phyloP scores from a whole-genome alignment of 2,113 vertebrate species.

The Brachyhypopomus gauderio region DNA sequence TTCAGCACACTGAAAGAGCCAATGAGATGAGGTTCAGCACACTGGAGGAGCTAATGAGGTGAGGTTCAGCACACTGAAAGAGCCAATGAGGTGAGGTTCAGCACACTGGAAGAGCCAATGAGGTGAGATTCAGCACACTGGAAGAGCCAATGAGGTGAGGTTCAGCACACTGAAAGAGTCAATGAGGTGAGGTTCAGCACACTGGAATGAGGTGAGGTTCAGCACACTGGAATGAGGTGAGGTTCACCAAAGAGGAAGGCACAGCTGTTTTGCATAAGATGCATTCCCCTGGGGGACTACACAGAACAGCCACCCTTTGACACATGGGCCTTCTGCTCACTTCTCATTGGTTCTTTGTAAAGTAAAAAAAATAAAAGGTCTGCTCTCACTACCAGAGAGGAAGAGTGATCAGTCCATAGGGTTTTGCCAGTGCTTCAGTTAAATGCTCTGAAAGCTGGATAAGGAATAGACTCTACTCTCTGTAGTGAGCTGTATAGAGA shows the following conservation, averaged over 20 bases:
- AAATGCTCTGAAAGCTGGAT: conserved; percentile 1
- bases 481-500: conserved; percentile 46
- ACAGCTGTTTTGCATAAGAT: conserved; percentile 65
- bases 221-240: conserved; percentile 47
- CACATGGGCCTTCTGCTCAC: background rate
- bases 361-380: background rate
- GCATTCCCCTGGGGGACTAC: conserved; percentile 3
- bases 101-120: conserved; percentile 31
- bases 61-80: background rate
- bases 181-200: conserved; percentile 3
- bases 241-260: conserved; percentile 63
- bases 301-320: conserved; percentile 4
- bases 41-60: no score
- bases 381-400: background rate
- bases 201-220: conserved; percentile 46
- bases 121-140: conserved; percentile 52
- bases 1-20: no score
- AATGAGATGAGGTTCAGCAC: conserved; percentile 3
- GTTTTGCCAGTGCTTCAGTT: conserved; percentile 20
- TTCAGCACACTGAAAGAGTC: no score
- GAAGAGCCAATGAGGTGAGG: conserved; percentile 58
- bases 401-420: conserved; percentile 12
- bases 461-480: conserved; percentile 41
- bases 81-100: conserved; percentile 60
- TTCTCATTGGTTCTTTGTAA: conserved; percentile 17